phyloP scores from a whole-genome alignment of 2,113 vertebrate genomes.

The Catharus minimus region DNA sequence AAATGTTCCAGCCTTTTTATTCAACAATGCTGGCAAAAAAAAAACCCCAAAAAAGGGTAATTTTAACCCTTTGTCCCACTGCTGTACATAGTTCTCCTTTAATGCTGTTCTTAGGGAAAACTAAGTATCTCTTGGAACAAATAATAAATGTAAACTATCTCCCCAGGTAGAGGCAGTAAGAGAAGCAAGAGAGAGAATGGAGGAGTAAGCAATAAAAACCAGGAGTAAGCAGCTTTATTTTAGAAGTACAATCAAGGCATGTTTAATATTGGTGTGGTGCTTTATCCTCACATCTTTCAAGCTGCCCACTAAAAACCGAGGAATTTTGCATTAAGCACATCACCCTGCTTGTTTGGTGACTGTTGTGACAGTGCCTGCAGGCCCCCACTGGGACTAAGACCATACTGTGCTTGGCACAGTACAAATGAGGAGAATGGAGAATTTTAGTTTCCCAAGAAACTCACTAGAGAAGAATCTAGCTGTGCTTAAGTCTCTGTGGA shows the following conservation, averaged over 20 bases:
- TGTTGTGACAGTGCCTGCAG: neutral
- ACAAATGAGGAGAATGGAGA: conserved; percentile 1
- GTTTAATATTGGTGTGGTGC: neutral
- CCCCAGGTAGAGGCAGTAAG: neutral
- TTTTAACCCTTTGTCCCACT: neutral
- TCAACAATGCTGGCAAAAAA: neutral
- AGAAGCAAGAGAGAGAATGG: neutral
- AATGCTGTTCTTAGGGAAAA: neutral
- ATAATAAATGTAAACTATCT: neutral
- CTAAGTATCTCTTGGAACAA: neutral
- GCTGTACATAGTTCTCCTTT: neutral
- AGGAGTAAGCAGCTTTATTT: conserved; percentile 25
- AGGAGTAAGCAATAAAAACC: conserved; percentile 10
- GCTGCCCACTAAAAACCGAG: neutral
- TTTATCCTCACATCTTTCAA: neutral
- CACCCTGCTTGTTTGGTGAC: neutral
- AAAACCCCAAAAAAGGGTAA: fast-evolving
- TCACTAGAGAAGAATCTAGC: neutral
- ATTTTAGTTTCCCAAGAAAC: neutral
- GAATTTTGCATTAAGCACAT: neutral
- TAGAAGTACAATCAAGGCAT: neutral
- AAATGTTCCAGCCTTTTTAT: conserved; percentile 1
- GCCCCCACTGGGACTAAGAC: neutral
- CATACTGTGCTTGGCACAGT: neutral
- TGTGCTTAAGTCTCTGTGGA: neutral